Base-by-base conservation (phyloP, 2,797 vertebrate genomes). In the Buceros bicornis region DNA sequence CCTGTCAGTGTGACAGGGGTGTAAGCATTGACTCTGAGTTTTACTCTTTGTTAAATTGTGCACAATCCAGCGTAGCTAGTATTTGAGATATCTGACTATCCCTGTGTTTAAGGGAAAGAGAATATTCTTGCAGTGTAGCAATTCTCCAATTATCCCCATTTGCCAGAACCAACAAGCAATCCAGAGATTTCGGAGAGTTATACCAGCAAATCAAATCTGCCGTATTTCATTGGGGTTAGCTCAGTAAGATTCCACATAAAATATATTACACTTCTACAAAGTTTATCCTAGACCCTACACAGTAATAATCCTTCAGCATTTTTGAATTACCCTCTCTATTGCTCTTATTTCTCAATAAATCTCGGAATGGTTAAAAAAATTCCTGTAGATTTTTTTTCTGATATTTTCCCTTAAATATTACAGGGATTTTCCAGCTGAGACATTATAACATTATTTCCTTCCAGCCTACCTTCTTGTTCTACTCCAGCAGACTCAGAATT, bases 401-500 rank as follows among this genome's bases (percentile, higher is more conserved):
- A 62, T 94, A 71, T 86, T 92, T 93, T 54, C 7, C 28, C 64
- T 72, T 70, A 73, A 95, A 94, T 87, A 82, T 87, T 82, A 70
- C 35, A 84, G 48, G 26, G 90, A 76, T 96, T 93, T 95, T 94
- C 86, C 83, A 87, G 16, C 53, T 93, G 67, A 91, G 45, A 54
- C 79, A 54, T 47, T 78, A 90, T 33, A 94, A 42, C n/a, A 70
- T 71, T 84, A 62, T 87, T 94, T 94, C 86, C 51, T 95, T 88
- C 70, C 48, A 90, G 57, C 57, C 37, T 90, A 71, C 87, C 48
- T 90, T 89, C 90, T 90, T 94, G 56, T 93, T 93, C 67, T 95
- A 82, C 56, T 91, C 64, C 53, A 93, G 42, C 67, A 93, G 77
- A 77, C 56, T 96, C 48, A 70, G 56, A 89, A 64, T 79, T 61